These are phyloP conservation scores for Hydrozoanthus gracilis DNA, from an alignment of 92 coral and sea anemone species.

Conservation along the genomic window DNA sequence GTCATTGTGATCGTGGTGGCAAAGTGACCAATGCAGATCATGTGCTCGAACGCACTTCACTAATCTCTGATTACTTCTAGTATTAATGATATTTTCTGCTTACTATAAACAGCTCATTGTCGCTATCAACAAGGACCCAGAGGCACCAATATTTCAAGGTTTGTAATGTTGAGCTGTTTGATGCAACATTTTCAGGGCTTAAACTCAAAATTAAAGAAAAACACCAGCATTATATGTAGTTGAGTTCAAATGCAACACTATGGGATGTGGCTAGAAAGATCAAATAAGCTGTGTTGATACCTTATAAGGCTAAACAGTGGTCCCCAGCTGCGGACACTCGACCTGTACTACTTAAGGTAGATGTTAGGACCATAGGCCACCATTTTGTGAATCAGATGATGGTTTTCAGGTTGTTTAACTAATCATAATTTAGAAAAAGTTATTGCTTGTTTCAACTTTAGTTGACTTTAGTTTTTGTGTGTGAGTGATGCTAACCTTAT, in stretches of 20 bases:
- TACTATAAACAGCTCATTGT: constrained; percentile 73
- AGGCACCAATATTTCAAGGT: constrained; percentile 99
- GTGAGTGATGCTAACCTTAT: no score
- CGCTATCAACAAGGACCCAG: constrained; percentile 96
- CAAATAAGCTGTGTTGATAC: not conserved
- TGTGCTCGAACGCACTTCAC: no score
- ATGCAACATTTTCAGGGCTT: not conserved
- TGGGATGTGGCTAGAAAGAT: not conserved
- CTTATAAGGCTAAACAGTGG: not conserved
- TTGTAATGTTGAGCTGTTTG: not conserved
- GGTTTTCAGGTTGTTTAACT: not conserved
- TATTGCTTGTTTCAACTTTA: no score
- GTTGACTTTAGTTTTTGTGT: no score
- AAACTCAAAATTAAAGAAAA: not conserved
- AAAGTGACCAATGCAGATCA: no score
- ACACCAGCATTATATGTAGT: not conserved
- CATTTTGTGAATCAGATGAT: not conserved
- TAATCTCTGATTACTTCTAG: no score
- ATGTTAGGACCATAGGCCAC: not conserved
- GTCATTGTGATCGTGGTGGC: no score
- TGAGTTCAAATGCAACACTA: not conserved
- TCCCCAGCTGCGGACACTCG: no score
- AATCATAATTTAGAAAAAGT: no score
- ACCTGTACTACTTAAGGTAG: no score
- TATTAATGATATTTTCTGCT: no score